A percentile compares a stretch with the other conserved stretches of the same genome.
These are phyloP conservation scores for Willisornis vidua DNA, from an alignment of 2,113 vertebrate species.

Conservation along the genomic window DNA sequence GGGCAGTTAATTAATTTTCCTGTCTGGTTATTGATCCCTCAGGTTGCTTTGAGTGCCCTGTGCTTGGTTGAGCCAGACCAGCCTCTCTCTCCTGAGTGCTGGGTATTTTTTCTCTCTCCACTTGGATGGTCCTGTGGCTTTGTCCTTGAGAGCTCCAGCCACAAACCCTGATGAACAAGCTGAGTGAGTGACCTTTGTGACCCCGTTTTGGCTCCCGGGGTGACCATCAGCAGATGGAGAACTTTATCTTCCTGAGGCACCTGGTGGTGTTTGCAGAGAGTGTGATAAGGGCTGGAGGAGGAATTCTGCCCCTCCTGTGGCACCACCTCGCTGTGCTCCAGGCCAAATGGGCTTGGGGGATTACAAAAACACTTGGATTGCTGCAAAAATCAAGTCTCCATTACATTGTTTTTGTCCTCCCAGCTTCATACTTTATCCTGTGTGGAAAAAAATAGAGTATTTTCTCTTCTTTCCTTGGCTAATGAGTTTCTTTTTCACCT, in stretches of 20 bases:
- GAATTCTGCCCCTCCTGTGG: not conserved
- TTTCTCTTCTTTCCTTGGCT: not conserved
- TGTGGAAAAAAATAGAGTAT: not conserved
- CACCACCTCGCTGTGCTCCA: not conserved
- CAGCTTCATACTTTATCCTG: not conserved
- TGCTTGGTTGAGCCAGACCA: not conserved
- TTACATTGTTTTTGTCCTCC: not conserved
- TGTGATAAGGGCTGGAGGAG: conserved; percentile 36
- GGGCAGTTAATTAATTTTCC: not conserved
- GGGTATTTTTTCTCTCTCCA: not conserved
- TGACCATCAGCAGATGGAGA: conserved; percentile 10
- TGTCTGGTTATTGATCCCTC: not conserved
- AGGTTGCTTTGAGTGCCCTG: not conserved
- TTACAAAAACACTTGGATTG: not conserved
- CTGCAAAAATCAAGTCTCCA: not conserved
- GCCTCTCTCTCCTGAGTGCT: not conserved
- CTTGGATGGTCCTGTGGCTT: not conserved
- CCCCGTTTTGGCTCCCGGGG: not conserved
- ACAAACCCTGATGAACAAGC: not conserved
- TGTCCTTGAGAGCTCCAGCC: not conserved
- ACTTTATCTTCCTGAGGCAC: not conserved
- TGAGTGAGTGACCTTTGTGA: not conserved
- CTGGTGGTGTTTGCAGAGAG: not conserved
- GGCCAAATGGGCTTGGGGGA: not conserved
- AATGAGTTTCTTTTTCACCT: not conserved